phyloP scores from a whole-genome alignment of 1,140 invertebrate species.

The Meloidogyne chitwoodi region DNA sequence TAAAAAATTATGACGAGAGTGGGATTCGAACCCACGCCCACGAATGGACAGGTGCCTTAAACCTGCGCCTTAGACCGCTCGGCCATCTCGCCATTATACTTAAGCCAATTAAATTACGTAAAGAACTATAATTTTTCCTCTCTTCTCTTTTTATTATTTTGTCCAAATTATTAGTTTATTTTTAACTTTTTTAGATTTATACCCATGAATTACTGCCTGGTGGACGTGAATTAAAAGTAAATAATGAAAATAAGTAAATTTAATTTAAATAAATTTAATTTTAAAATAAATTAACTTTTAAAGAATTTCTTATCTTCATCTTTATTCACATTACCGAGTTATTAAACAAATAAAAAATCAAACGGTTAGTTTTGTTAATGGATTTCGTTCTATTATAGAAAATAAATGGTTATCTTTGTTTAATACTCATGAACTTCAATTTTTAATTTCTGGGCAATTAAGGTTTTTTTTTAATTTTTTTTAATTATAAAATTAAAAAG shows the following conservation, averaged over 20 bases:
- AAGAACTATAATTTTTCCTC: no score
- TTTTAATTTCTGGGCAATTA: conserved; percentile 64
- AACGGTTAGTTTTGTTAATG: conserved; percentile 87
- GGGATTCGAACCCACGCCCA: conserved; percentile 62
- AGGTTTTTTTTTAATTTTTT: conserved; percentile 37
- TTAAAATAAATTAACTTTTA: not conserved
- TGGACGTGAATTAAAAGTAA: conserved; percentile 84
- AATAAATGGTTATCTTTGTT: conserved; percentile 90
- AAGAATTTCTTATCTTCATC: conserved; percentile 91
- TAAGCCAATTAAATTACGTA: no score
- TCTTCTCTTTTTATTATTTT: not conserved
- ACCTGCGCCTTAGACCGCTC: no score
- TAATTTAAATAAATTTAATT: not conserved
- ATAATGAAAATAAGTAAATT: conserved; percentile 87
- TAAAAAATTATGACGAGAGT: conserved; percentile 40
- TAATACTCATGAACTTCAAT: conserved; percentile 83
- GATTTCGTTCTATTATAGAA: conserved; percentile 90
- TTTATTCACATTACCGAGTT: conserved; percentile 97
- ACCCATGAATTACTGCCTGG: conserved; percentile 75
- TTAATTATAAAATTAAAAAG: conserved; percentile 20
- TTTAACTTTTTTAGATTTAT: conserved; percentile 41
- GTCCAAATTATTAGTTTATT: not conserved
- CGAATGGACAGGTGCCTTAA: no score
- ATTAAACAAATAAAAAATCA: conserved; percentile 93
- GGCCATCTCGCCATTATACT: no score